Base-by-base conservation (phyloP, 2,888 invertebrate species). In the Drosophila nr. fundita region DNA sequence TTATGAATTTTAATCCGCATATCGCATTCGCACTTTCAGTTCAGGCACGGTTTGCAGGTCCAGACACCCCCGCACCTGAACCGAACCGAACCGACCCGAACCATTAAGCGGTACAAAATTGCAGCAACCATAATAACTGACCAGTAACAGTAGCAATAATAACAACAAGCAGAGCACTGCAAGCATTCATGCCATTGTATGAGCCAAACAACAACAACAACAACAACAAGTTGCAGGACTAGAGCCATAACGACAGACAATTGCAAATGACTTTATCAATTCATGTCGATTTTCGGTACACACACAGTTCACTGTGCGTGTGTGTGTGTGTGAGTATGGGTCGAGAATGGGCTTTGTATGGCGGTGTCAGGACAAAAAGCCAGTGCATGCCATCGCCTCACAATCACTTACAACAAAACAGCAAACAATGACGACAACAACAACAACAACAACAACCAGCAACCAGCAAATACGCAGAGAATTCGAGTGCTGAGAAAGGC, bases 261-360 rank as follows among this genome's bases (percentile, higher is more conserved):
- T 88, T 88, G 87, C 87, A 87, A 87, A 87, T 88, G 87, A 88
- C 88, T 87, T 87, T 87, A 87, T 87, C 87, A 87, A 87, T 87
- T 87, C 87, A 86, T 87, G 87, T 87, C 88, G 87, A 87, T 85
- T 85, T 85, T 81, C 83, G 80, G 83, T 79, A 74, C 79, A 83
- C 79, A 83, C 74, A 71, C 83, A 83, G 82, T 82, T 68, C 80
- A 80, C 48, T 36, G 54, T 38, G 40, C 34, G 50, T 42, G 66
- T 34, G 70, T 53, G 38, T 21, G 48, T 55, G 58, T 53, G 58
- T 49, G 53, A 13, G 59, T 11, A 27, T 13, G 67, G 62, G 62
- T 66, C 60, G 72, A 78, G 75, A 4, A 24, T 78, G 83, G 69
- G 69, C 83, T 74, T 78, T 83, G 84, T 78, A 52, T 68, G 78